Evolutionary conservation across 2,888 invertebrate genomes (phyloP).

Genomic region (Phaonia tiefii): DNA sequence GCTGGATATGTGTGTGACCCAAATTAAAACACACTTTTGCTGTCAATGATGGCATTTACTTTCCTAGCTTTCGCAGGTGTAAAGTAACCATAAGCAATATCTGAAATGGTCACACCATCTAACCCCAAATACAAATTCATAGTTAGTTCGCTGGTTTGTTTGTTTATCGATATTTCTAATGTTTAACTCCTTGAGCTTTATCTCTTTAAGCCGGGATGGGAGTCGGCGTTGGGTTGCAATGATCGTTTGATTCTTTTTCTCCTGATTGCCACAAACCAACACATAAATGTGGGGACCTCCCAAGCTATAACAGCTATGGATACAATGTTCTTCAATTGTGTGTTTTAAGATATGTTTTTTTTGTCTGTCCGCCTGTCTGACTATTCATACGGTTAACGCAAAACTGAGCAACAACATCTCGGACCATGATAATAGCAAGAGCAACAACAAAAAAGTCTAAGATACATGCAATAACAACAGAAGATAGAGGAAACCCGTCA

Average conservation of each 20-base stretch:
- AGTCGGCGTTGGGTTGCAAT: not conserved
- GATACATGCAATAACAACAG: not conserved
- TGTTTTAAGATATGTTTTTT: not conserved
- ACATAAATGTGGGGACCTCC: conserved; percentile 37
- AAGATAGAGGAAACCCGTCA: conserved; percentile 11
- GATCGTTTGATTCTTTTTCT: conserved; percentile 7
- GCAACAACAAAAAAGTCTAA: not conserved
- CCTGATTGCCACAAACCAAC: not conserved
- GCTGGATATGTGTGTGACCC: conserved; percentile 39
- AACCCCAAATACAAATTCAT: conserved; percentile 45
- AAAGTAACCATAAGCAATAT: conserved; percentile 28
- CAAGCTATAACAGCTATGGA: conserved; percentile 37
- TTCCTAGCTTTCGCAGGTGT: conserved; percentile 49
- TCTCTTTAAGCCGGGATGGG: conserved; percentile 5
- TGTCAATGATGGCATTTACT: conserved; percentile 47
- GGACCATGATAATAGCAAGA: conserved; percentile 6
- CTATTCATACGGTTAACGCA: not conserved
- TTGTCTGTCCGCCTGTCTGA: too few relatives aligned
- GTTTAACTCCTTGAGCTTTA: conserved; percentile 25
- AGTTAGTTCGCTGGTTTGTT: not conserved
- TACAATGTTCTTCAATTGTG: conserved; percentile 33
- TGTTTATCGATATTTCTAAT: not conserved
- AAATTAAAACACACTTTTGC: conserved; percentile 50
- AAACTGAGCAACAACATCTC: conserved; percentile 37
- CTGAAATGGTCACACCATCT: conserved; percentile 1